phyloP scores from a whole-genome alignment of 2,797 vertebrate species.

The Chelonia mydas region DNA sequence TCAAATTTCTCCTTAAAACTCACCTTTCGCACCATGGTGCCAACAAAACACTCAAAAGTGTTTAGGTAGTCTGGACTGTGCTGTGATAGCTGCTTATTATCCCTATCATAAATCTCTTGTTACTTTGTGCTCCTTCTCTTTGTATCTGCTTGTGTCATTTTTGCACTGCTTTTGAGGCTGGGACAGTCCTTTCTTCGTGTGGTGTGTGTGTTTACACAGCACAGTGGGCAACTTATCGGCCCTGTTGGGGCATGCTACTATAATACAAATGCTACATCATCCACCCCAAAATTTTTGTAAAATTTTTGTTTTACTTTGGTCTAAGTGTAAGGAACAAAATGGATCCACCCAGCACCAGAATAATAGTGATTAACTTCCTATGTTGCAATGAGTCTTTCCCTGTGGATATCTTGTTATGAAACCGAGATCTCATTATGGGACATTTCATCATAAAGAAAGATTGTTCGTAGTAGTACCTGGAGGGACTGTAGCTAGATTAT shows the following conservation, averaged over 20 bases:
- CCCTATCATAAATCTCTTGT: neutral
- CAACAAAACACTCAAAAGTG: neutral
- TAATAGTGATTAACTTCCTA: neutral
- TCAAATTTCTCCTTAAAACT: constrained; percentile 35
- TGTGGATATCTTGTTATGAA: neutral
- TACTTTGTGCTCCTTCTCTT: neutral
- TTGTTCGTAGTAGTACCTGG: neutral
- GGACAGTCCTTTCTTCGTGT: neutral
- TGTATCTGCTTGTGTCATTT: neutral
- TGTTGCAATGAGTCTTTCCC: constrained; percentile 4
- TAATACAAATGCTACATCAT: neutral
- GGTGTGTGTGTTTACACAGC: neutral
- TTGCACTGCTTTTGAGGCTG: neutral
- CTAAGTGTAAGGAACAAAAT: constrained; percentile 16
- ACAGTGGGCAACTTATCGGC: neutral
- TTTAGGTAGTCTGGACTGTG: neutral
- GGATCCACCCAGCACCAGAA: constrained; percentile 6
- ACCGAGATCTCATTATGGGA: neutral
- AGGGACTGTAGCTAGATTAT: neutral
- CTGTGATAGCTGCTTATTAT: neutral
- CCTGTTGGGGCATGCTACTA: neutral
- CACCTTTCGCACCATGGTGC: neutral
- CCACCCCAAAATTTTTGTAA: neutral
- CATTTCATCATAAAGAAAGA: neutral
- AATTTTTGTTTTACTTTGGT: neutral